phyloP scores from a whole-genome alignment of 1,140 invertebrate genomes.

The Rhyacophila brunnea region DNA sequence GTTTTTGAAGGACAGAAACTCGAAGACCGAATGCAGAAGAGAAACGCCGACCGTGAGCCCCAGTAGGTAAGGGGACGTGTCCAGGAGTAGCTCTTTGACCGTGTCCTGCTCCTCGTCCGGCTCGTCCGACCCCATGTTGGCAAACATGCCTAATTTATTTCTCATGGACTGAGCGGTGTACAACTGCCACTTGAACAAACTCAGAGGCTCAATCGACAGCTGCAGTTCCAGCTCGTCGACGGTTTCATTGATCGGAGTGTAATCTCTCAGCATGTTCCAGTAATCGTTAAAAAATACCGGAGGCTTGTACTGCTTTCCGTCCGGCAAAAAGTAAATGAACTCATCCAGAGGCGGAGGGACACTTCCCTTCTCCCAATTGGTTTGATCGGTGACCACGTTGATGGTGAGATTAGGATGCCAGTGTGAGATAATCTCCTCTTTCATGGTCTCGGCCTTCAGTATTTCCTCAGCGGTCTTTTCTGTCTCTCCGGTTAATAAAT shows the following conservation, averaged over 20 bases:
- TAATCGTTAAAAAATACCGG: constrained; percentile 97
- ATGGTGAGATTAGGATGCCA: constrained; percentile 99
- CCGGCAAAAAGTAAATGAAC: constrained; percentile 86
- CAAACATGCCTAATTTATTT: constrained; percentile 69
- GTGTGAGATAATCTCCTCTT: constrained; percentile 90
- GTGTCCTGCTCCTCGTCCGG: constrained; percentile 95
- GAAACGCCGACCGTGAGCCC: constrained; percentile 91
- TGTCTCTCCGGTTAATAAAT: constrained; percentile 92
- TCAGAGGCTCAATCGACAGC: constrained; percentile 91
- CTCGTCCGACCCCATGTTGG: constrained; percentile 63
- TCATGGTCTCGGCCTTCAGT: constrained; percentile 77
- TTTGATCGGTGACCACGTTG: constrained; percentile 93
- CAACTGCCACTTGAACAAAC: constrained; percentile 96
- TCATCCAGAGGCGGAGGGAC: constrained; percentile 91
- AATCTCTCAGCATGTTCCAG: constrained; percentile 97
- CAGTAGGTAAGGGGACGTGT: constrained; percentile 95
- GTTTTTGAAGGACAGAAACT: constrained; percentile 99
- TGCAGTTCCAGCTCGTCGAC: constrained; percentile 68
- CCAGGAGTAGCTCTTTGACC: constrained; percentile 93
- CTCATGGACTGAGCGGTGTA: constrained; percentile 94
- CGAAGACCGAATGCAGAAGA: constrained; percentile 95
- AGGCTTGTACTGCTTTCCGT: constrained; percentile 85
- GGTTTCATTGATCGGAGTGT: constrained; percentile 90
- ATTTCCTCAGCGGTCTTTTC: constrained; percentile 72
- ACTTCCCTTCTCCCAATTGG: constrained; percentile 85